These are phyloP conservation scores for Ispidina picta DNA, from an alignment of 2,797 vertebrate genomes.

Conservation along the genomic window DNA sequence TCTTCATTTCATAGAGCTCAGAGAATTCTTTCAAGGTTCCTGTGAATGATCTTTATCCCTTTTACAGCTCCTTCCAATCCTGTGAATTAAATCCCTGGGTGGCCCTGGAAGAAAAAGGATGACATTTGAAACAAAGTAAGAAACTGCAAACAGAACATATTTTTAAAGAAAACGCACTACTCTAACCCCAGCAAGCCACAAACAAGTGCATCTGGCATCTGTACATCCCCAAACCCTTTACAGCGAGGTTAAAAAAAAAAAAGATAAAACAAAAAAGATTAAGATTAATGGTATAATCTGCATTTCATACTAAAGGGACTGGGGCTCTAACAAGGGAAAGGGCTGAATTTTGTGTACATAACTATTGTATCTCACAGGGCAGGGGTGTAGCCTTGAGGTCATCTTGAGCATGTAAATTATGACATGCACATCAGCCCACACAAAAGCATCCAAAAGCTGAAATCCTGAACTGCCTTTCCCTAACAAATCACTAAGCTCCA, in stretches of 20 bases:
- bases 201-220: background rate
- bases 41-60: slow-evolving; percentile 20
- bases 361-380: background rate
- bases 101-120: slow-evolving; percentile 20
- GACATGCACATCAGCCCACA: background rate
- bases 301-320: background rate
- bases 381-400: background rate
- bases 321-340: background rate
- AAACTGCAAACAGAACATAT: background rate
- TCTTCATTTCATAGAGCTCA: slow-evolving; percentile 20
- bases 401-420: background rate
- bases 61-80: slow-evolving; percentile 26
- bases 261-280: too few species aligned
- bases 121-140: slow-evolving; percentile 27
- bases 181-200: background rate
- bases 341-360: too few species aligned
- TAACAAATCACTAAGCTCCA: background rate
- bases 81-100: slow-evolving; percentile 53
- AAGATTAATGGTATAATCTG: background rate
- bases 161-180: background rate
- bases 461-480: background rate
- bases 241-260: background rate
- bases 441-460: background rate
- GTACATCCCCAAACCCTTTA: background rate
- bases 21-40: slow-evolving; percentile 40